Evolutionary conservation across 2,797 vertebrate species (phyloP).

Genomic region (Alauda arvensis): DNA sequence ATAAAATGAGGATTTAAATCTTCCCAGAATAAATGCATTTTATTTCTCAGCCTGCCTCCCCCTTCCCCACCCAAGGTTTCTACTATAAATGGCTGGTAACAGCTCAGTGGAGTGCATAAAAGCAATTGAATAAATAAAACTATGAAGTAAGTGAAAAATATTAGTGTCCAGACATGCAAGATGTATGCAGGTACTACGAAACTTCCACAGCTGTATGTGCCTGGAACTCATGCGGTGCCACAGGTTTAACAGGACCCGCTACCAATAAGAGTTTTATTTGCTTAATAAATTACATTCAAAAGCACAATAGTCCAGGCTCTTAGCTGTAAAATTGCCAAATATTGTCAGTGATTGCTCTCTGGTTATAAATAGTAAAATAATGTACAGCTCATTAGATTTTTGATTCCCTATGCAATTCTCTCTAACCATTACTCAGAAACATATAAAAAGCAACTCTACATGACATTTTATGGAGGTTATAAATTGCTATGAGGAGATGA

Average conservation of each 20-base stretch:
- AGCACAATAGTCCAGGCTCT: constrained; percentile 76
- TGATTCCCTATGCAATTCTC: constrained; percentile 78
- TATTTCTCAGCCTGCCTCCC: constrained; percentile 43
- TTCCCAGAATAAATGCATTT: constrained; percentile 66
- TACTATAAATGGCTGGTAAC: constrained; percentile 68
- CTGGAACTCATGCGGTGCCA: constrained; percentile 58
- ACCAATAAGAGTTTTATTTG: constrained; percentile 80
- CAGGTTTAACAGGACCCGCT: constrained; percentile 72
- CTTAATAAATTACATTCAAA: constrained; percentile 83
- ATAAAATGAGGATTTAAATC: constrained; percentile 70
- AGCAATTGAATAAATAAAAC: constrained; percentile 75
- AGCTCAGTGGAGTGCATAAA: constrained; percentile 71
- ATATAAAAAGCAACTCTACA: constrained; percentile 72
- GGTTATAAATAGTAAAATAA: constrained; percentile 80
- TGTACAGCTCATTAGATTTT: constrained; percentile 75
- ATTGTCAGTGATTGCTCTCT: constrained; percentile 77
- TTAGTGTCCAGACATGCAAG: constrained; percentile 74
- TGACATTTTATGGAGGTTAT: constrained; percentile 79
- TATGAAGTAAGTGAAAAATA: constrained; percentile 84
- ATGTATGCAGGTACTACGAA: constrained; percentile 70
- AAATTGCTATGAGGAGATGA: constrained; percentile 81
- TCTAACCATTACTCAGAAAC: constrained; percentile 77
- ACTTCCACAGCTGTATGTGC: constrained; percentile 67
- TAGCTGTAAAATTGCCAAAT: constrained; percentile 81
- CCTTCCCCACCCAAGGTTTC: constrained; percentile 55